Base-by-base conservation (phyloP, 2,113 vertebrate species). In the Clarias macrocephalus region DNA sequence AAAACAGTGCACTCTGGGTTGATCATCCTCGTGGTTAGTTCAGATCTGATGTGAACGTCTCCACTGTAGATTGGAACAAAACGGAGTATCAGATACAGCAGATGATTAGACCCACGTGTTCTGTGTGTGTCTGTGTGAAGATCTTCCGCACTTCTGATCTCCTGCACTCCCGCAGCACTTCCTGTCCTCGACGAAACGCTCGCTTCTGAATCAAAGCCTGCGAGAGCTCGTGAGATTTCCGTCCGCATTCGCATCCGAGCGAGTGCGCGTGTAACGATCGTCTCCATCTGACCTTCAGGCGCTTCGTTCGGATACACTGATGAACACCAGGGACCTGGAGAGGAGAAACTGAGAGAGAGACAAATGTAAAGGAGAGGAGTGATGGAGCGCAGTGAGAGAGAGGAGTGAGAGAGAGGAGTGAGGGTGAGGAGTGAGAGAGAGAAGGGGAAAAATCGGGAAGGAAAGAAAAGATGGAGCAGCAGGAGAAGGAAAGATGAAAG, bases 261-360 rank as follows among this genome's bases (percentile, higher is more conserved):
- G 60, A 79, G 42, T 12, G 30, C 5, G 54, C 11, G 48, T 33
- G n/a, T 68, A 12, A 1, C 16, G 30, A 48, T 37, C 25, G 13
- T 54, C 19, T 62, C 82, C 8, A 1, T 30, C n/a, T 88, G 87
- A 84, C 75, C 75, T 72, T 72, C 63, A 72, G 11, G 30, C 25
- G 25, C 62, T 4, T 37, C 4, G 3, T 42, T 83, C 42, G 52
- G 42, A 23, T 5, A 60, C 79, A 33, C 79, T 30, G 56, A 28
- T 13, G 79, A 60, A 33, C 77, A 21, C 18, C n/a, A 80, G 77
- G 56, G 28, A 30, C 30, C 54, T 8, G 28, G 57, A 57, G 76
- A 57, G 48, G 54, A 80, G 30, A 21, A 59, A 57, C 6, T 12
- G 15, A 30, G 23, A 80, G 79, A 28, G 18, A 60, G 60, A 57